A percentile compares a stretch with the other conserved stretches of the same genome.
These are phyloP conservation scores for Sebastiscus albofasciatus DNA, from an alignment of 2,797 vertebrate species.

Conservation along the genomic window DNA sequence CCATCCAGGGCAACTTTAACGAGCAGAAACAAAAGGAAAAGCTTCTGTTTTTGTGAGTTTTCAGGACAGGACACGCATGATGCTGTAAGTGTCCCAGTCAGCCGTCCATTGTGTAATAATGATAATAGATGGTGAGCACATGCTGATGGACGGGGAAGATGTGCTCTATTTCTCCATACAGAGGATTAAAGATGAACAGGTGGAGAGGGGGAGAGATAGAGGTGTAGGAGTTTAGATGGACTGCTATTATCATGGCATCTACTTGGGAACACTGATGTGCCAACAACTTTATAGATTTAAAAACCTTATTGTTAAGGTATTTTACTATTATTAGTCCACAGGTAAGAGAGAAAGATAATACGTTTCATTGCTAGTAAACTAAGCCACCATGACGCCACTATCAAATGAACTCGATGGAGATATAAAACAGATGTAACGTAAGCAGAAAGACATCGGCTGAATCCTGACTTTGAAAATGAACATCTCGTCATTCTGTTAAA, in stretches of 20 bases:
- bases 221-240: background rate
- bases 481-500: slow-evolving; percentile 26
- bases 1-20: too few species aligned
- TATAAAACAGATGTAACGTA: slow-evolving; percentile 40
- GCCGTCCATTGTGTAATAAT: slow-evolving; percentile 36
- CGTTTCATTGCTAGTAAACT: background rate
- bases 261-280: background rate
- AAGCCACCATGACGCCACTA: background rate
- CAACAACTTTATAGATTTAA: background rate
- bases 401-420: slow-evolving; percentile 9
- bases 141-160: slow-evolving; percentile 26
- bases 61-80: slow-evolving; percentile 1
- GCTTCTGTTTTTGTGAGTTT: background rate
- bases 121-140: slow-evolving; percentile 50
- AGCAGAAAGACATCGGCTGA: slow-evolving; percentile 17
- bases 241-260: background rate
- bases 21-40: background rate
- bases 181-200: slow-evolving; percentile 61
- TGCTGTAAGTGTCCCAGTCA: slow-evolving; percentile 23
- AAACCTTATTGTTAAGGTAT: background rate
- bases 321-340: background rate
- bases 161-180: slow-evolving; percentile 55
- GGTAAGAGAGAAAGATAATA: background rate
- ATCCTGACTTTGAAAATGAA: background rate
- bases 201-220: slow-evolving; percentile 11